Evolutionary conservation across 2,888 invertebrate species (phyloP).

Genomic region (Scaptomyza polygonia): DNA sequence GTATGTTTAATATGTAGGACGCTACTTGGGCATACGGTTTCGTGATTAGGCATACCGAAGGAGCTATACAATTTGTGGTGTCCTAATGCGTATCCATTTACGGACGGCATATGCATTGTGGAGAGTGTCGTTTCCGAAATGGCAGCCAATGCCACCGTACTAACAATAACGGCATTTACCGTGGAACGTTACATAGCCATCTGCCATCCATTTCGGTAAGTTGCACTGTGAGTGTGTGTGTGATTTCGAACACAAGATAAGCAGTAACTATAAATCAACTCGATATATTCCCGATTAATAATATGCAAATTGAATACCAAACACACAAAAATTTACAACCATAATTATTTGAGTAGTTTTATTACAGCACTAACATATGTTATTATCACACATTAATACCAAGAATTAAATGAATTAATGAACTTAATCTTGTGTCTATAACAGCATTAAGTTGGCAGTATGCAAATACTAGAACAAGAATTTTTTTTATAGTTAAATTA

Average conservation of each 20-base stretch:
- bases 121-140: constrained; percentile 92
- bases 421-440: neutral
- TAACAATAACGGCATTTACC: constrained; percentile 94
- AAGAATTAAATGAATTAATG: neutral
- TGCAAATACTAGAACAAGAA: neutral
- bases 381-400: constrained; percentile 7
- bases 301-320: neutral
- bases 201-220: constrained; percentile 90
- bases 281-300: neutral
- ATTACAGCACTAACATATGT: neutral
- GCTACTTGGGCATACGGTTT: constrained; percentile 9
- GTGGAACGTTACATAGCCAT: constrained; percentile 95
- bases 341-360: neutral
- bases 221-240: constrained; percentile 11
- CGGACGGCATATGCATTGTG: constrained; percentile 90
- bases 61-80: constrained; percentile 92
- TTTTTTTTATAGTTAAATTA: neutral
- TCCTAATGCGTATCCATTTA: constrained; percentile 90
- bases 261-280: constrained; percentile 11
- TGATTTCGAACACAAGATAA: constrained; percentile 19
- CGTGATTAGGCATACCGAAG: constrained; percentile 88
- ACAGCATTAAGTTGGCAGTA: neutral
- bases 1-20: constrained; percentile 41
- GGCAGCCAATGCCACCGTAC: constrained; percentile 93
- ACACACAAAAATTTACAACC: neutral